Conservation (phyloP, 2,888 invertebrate species). For the Harmothoe impar region DNA sequence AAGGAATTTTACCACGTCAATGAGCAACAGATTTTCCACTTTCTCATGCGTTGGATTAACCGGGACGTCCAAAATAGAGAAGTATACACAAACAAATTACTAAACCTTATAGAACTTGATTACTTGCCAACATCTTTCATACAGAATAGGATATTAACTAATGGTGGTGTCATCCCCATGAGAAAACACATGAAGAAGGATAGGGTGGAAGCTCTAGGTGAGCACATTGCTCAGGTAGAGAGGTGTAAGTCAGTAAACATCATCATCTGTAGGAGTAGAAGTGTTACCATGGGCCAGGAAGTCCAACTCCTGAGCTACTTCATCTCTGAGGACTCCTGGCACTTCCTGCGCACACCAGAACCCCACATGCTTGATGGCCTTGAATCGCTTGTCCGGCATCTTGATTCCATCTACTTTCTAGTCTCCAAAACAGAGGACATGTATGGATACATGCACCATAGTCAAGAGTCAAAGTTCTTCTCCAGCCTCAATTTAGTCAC, state of each 20-base stretch:
- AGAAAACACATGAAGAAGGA: background rate
- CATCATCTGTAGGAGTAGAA: constrained; percentile 66
- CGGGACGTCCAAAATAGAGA: constrained; percentile 34
- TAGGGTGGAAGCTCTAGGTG: constrained; percentile 22
- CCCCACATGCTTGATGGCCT: constrained; percentile 56
- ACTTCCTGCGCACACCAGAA: constrained; percentile 26
- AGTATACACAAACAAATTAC: constrained; percentile 13
- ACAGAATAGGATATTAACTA: constrained; percentile 10
- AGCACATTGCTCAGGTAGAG: background rate
- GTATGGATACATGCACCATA: constrained; percentile 64
- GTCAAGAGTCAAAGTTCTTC: constrained; percentile 55
- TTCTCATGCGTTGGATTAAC: constrained; percentile 56
- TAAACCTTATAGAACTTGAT: constrained; percentile 37
- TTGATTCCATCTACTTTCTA: constrained; percentile 59
- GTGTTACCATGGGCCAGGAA: constrained; percentile 50
- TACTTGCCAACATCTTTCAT: constrained; percentile 56
- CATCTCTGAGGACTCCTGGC: constrained; percentile 64
- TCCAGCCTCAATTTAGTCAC: constrained; percentile 48
- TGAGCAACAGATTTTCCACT: constrained; percentile 59
- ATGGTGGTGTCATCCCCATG: background rate
- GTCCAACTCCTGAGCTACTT: constrained; percentile 65
- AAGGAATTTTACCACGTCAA: constrained; percentile 54
- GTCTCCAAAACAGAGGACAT: constrained; percentile 64
- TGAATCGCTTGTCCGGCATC: constrained; percentile 58
- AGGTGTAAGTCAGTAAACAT: constrained; percentile 32